These are phyloP conservation scores for Limanda limanda DNA, from an alignment of 2,113 vertebrate genomes.

Conservation along the genomic window DNA sequence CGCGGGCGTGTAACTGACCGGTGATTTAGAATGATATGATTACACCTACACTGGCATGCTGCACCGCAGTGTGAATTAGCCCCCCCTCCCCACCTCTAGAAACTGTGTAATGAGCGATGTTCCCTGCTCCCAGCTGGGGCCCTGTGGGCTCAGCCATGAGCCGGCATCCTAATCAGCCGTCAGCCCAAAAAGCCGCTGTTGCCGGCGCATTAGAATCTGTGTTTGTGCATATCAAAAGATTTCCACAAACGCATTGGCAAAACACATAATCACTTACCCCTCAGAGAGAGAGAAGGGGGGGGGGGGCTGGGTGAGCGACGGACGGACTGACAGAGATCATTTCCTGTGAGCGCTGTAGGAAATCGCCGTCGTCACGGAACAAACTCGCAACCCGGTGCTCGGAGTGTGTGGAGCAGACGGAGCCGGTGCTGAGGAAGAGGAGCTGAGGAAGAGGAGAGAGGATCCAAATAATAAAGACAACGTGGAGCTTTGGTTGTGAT, in stretches of 20 bases:
- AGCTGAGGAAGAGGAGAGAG: neutral
- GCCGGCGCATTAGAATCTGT: conserved; percentile 78
- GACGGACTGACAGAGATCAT: conserved; percentile 54
- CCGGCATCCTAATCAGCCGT: conserved; percentile 85
- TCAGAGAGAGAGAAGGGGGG: conserved; percentile 42
- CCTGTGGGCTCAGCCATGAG: conserved; percentile 81
- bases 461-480: neutral
- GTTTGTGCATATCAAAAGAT: conserved; percentile 84
- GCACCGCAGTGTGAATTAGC: conserved; percentile 74
- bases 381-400: neutral
- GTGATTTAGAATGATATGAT: conserved; percentile 84
- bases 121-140: conserved; percentile 83
- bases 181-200: conserved; percentile 70
- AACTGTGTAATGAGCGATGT: conserved; percentile 85
- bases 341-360: conserved; percentile 48
- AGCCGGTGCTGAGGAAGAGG: neutral
- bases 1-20: conserved; percentile 75
- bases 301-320: conserved; percentile 10
- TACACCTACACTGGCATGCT: conserved; percentile 83
- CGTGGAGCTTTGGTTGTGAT: neutral
- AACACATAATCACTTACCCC: conserved; percentile 82
- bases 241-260: conserved; percentile 78
- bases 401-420: neutral
- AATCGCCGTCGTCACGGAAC: conserved; percentile 34
- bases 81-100: conserved; percentile 47